These are phyloP conservation scores for Ormyrus pomaceus DNA, from an alignment of 2,888 invertebrate genomes.

Conservation along the genomic window DNA sequence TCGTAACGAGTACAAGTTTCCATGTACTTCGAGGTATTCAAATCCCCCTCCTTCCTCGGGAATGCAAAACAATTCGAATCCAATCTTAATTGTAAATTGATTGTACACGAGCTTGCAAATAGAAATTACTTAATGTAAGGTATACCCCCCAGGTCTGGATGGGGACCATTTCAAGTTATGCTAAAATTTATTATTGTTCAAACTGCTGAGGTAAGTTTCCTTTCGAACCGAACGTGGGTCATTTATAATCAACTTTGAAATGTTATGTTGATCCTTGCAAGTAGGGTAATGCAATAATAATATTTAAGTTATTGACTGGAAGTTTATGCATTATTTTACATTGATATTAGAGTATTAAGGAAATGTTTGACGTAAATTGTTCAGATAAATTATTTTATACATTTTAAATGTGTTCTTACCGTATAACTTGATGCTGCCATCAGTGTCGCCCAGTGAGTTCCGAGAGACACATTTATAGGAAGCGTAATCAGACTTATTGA, in stretches of 20 bases:
- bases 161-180: constrained; percentile 6
- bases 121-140: constrained; percentile 40
- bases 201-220: background rate
- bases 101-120: constrained; percentile 40
- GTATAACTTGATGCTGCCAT: constrained; percentile 78
- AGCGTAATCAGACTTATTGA: constrained; percentile 75
- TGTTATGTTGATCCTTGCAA: too few relatives aligned
- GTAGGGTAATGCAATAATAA: too few relatives aligned
- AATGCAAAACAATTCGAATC: constrained; percentile 51
- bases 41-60: constrained; percentile 11
- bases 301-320: too few relatives aligned
- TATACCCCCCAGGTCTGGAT: background rate
- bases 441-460: constrained; percentile 78
- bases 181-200: constrained; percentile 17
- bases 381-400: background rate
- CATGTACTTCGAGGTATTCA: constrained; percentile 48
- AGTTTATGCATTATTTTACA: too few relatives aligned
- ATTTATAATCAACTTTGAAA: background rate
- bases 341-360: too few relatives aligned
- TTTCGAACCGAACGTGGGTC: background rate
- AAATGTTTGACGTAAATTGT: background rate
- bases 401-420: constrained; percentile 71
- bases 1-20: constrained; percentile 53
- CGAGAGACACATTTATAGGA: constrained; percentile 78
- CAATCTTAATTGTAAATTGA: constrained; percentile 54